Evolutionary conservation across 2,113 vertebrate species (phyloP), one percentile per base, ranked within the genome.

Genomic region (Arvicanthis niloticus): DNA sequence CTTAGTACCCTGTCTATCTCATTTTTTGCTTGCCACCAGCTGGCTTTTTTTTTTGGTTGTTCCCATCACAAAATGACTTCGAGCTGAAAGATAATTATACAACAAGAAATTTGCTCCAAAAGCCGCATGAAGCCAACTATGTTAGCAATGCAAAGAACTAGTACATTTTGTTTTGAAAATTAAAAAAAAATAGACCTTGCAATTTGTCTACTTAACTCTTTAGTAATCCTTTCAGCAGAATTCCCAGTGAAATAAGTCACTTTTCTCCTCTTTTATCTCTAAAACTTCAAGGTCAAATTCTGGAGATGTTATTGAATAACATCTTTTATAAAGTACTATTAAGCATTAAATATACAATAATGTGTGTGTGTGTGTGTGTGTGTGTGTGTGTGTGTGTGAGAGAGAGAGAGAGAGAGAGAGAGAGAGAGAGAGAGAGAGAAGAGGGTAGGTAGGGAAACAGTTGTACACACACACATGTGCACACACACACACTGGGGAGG

Each of bases 71-170:
- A 94, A 93, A 95, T 93, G 87, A 91, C 82, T 98, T 15, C 89
- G 89, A 94, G 82, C 93, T 96, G 75, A 31, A 90, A 97, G 94
- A 98, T 97, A 97, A 97, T 96, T 95, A 93, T 68, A 91, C 86
- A 92, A 96, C 94, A 95, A 96, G 94, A 96, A 26, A 92, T 73
- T 97, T 89, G 85, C 93, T 98, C 95, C 95, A 97, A 96, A 97
- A 94, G 87, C 94, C 81, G 91, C 68, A 94, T 4, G 12, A 88
- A 97, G 97, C 97, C 96, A 98, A 97, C 94, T 97, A 98, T 98
- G 97, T 98, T 94, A 98, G 91, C 93, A 97, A 98, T 97, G 96
- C 96, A 97, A 97, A 97, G 78, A 98, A 97, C 96, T 97, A 98
- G 98, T 96, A 98, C 96, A 98, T 98, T 97, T 97, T 98, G 96